Base-by-base conservation (phyloP, 2,113 vertebrate species). In the Arvicanthis niloticus region DNA sequence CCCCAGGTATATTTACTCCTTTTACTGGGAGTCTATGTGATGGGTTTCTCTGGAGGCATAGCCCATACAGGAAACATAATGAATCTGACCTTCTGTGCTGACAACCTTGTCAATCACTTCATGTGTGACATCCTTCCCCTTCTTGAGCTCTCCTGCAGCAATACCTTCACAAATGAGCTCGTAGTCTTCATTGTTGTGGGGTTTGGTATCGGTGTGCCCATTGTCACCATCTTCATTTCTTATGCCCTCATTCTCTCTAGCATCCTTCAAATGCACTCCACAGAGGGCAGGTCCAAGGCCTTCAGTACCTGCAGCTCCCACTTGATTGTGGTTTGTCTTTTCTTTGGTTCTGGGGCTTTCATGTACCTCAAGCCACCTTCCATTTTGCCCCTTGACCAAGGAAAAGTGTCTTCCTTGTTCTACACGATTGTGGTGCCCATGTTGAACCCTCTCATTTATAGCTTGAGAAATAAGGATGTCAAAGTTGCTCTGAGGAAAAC, bases 71-170 rank as follows among this genome's bases (percentile, higher is more conserved):
- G 70, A 0, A 48, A 67, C 22, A 94, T 98, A 37, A 48, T 92
- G 22, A 93, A 0, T 2, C 56, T 98, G 70, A 81, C 24, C 0
- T 98, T 97, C 81, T 97, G 97, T 88, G 95, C 91, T 19, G 89
- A 91, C 72, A 96, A 96, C 21, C 65, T 95, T 45, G 80, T 97
- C 22, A 96, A 96, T 31, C 96, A 97, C 37, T 98, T 96, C 11
- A 76, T 97, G 94, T 98, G 97, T 73, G 97, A 98, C 11, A 92
- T 98, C 26, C 75, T 96, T 21, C 97, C 97, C 37, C 95, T 98
- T 51, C 76, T 98, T 34, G 91, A 98, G 58, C 91, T 95, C 1
- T 94, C 97, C 3, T 97, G 97, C 29, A 95, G 75, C 11, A 94
- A 80, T 34, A 72, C 87, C 22, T 73, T 91, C 3, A 58, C 67